Base-by-base conservation (phyloP, 2,888 invertebrate species). In the Petrolisthes cinctipes region DNA sequence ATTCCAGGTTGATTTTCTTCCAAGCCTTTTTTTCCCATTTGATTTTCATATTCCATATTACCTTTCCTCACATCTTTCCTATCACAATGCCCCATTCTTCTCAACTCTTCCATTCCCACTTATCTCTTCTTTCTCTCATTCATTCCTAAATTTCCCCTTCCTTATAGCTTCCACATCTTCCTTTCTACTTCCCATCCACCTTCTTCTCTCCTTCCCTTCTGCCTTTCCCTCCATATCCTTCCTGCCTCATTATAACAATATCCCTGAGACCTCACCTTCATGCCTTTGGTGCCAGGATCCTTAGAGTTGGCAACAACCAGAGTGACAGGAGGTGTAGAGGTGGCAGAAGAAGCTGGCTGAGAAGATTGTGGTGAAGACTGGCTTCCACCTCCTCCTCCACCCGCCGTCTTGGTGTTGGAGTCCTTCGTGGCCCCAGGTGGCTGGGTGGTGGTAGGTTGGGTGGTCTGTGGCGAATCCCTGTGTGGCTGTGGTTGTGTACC, bases 211-310 rank as follows among this genome's bases (percentile, higher is more conserved):
- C 37, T 37, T 37, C 2, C 37, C 37, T 2, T 37, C 37, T 2
- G 2, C 37, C 37, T 37, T 37, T 37, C 37, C 37, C 37, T 37
- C 37, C 37, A 37, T 37, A 37, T 37, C 37, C 37, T 37, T 37
- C 37, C 37, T 37, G 2, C 37, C 37, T 37, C 37, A 75, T 20
- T 23, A 11, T 11, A 75, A 75, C 37, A 75, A 11, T n/a, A 11
- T 23, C 9, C 20, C 11, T 11, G 23, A 51, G 17, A 37, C 14
- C 61, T 85, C 37, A 78, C 88, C 88, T 82, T 88, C 88, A 88
- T 88, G 61, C n/a, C 20, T n/a, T 71, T 71, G 6, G n/a, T 71
- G 71, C 85, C 82, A 20, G 81, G 85, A 20, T 88, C 88, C 66
- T 76, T 84, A 37, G 84, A 20, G 56, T 76, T 23, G 7, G 82